Conservation (phyloP, 2,888 invertebrate species). For the Machimus rusticus region DNA sequence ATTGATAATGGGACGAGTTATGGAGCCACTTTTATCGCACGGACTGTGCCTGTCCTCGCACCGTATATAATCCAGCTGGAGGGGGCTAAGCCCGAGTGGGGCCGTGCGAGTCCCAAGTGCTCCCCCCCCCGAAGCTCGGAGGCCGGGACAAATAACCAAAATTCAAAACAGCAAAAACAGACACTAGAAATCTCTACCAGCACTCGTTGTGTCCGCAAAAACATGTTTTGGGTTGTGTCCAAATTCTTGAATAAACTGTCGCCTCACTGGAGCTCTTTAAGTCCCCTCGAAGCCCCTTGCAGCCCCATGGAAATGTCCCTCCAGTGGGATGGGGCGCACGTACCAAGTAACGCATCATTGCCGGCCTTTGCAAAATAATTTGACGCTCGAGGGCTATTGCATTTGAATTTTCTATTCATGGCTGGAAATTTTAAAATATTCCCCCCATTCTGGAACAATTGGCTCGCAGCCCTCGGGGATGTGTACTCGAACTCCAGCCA, state of each 20-base stretch:
- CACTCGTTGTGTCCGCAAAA: neutral
- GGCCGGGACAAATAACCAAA: slow-evolving; percentile 4
- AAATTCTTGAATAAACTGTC: slow-evolving; percentile 31
- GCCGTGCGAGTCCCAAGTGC: neutral
- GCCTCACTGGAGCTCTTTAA: slow-evolving; percentile 2
- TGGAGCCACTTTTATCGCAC: slow-evolving; percentile 9
- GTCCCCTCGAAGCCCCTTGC: neutral
- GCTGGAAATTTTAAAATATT: neutral
- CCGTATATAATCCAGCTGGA: neutral
- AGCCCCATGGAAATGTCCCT: neutral
- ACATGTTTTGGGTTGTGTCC: slow-evolving; percentile 27
- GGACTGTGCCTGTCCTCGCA: slow-evolving; percentile 3
- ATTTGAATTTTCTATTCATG: slow-evolving; percentile 33
- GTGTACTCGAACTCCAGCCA: neutral
- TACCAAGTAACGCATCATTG: neutral
- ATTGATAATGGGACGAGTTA: slow-evolving; percentile 30
- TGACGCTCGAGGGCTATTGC: slow-evolving; percentile 26
- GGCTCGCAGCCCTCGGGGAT: neutral
- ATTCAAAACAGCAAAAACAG: slow-evolving; percentile 31
- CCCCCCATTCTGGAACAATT: neutral
- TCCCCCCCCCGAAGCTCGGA: neutral
- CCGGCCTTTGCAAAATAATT: slow-evolving; percentile 19
- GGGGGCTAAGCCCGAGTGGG: neutral
- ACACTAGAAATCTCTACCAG: slow-evolving; percentile 20
- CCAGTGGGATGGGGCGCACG: neutral